Evolutionary conservation across 2,888 invertebrate species (phyloP).

Genomic region (Drosophila prolongata): DNA sequence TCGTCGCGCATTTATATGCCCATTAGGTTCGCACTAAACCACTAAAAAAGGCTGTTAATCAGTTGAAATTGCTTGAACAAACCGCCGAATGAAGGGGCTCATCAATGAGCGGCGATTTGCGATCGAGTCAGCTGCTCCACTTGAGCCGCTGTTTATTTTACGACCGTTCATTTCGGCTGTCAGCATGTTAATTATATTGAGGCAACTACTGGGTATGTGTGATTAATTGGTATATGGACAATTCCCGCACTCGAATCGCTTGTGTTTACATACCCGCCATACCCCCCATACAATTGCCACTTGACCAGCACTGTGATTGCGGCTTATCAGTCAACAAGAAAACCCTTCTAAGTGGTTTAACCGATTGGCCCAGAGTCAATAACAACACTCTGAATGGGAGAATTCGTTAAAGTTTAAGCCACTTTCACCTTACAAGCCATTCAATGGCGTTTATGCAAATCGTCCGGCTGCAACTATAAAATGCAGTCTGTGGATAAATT

Average conservation of each 20-base stretch:
- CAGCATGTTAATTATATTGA: slow-evolving; percentile 28
- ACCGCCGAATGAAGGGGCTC: slow-evolving; percentile 2
- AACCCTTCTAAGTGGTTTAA: slow-evolving; percentile 21
- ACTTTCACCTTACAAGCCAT: slow-evolving; percentile 27
- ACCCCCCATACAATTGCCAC: slow-evolving; percentile 10
- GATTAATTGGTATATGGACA: slow-evolving; percentile 18
- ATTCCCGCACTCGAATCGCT: slow-evolving; percentile 4
- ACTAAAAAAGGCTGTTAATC: slow-evolving; percentile 71
- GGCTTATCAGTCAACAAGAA: slow-evolving; percentile 33
- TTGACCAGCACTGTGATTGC: slow-evolving; percentile 24
- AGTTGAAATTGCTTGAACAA: slow-evolving; percentile 42
- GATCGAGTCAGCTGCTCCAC: slow-evolving; percentile 46
- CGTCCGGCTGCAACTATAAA: slow-evolving; percentile 22
- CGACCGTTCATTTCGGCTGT: slow-evolving; percentile 21
- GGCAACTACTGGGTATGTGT: slow-evolving; percentile 9
- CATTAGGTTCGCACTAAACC: slow-evolving; percentile 70
- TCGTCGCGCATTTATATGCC: slow-evolving; percentile 45
- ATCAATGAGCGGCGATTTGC: slow-evolving; percentile 30
- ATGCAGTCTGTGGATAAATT: slow-evolving; percentile 51
- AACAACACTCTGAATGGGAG: slow-evolving; percentile 40
- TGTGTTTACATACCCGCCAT: slow-evolving; percentile 1
- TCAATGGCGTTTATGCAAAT: slow-evolving; percentile 44
- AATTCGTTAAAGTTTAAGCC: slow-evolving; percentile 57
- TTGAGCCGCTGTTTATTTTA: slow-evolving; percentile 27
- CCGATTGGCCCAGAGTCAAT: slow-evolving; percentile 37